phyloP scores from a whole-genome alignment of 2,797 vertebrate genomes.

The Peromyscus melanophrys region DNA sequence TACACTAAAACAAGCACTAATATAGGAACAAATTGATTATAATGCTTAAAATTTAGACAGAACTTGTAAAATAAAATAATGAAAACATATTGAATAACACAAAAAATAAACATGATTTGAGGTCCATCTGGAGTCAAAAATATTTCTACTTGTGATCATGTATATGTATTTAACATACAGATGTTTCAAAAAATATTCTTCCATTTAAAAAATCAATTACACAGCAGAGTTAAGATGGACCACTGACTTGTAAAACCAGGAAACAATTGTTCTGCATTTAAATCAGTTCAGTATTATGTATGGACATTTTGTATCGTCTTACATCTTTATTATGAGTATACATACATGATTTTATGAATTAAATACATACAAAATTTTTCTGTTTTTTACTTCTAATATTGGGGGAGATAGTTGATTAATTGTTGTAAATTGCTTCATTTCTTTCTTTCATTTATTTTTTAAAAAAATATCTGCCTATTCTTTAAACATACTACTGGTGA shows the following conservation, averaged over 20 bases:
- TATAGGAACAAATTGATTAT: background rate
- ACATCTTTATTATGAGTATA: background rate
- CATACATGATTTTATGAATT: background rate
- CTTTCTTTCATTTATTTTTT: background rate
- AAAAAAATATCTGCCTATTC: background rate
- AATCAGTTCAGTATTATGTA: background rate
- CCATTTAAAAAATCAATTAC: background rate
- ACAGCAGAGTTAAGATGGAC: background rate
- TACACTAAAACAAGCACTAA: background rate
- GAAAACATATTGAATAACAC: background rate
- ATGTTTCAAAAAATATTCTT: background rate
- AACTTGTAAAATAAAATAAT: background rate
- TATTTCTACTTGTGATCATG: background rate
- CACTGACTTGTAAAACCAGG: background rate
- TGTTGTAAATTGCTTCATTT: background rate
- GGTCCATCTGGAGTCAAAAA: background rate
- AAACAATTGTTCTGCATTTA: background rate
- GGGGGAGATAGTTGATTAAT: background rate
- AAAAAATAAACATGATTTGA: background rate
- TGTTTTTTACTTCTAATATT: background rate
- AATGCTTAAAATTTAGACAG: background rate
- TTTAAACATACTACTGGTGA: background rate
- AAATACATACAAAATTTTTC: background rate
- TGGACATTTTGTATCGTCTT: background rate
- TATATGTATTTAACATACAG: background rate